Base-by-base conservation (phyloP, 2,797 vertebrate species). In the Carduelis carduelis region DNA sequence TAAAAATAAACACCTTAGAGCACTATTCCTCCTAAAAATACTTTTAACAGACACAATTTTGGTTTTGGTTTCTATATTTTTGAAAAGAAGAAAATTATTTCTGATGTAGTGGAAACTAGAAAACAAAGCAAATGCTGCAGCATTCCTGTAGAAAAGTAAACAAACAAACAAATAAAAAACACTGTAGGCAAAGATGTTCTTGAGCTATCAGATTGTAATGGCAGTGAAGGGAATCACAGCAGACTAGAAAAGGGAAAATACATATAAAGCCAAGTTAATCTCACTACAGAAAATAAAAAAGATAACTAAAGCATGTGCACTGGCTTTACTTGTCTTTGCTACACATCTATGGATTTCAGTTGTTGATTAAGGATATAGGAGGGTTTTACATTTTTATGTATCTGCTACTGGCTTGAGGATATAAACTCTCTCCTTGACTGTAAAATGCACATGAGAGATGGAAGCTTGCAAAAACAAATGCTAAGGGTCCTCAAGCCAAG, bases 1-100 rank as follows among this genome's bases (percentile, higher is more conserved):
- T 61, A 69, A 96, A 96, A 95, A 93, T 66, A 97, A 95, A 94
- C 89, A 86, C 41, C 41, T 68, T 80, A 87, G 26, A 93, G 13
- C n/a, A 57, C 28, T n/a, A 41, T 37, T 93, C 8, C 50, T 81
- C 64, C 35, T 89, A 55, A 85, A 90, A 90, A 69, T 89, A 56
- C 81, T 93, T 87, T 81, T 53, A 52, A 76, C 50, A 41, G 59
- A 64, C 15, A 81, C 23, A 74, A 35, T 90, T 83, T 53, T 91
- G 27, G 2, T 44, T 50, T 83, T 87, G 14, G 11, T 90, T 94
- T 89, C 57, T 86, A 16, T 75, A 65, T 81, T 89, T 35, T 83
- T 91, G 32, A 89, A 75, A 85, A 87, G 60, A 90, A 92, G 44
- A 72, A 84, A 87, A 84, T 23, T 87, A 84, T 61, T 49, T 75